Conservation (phyloP, 2,797 vertebrate species). For the Melanotaenia parkinsoni region DNA sequence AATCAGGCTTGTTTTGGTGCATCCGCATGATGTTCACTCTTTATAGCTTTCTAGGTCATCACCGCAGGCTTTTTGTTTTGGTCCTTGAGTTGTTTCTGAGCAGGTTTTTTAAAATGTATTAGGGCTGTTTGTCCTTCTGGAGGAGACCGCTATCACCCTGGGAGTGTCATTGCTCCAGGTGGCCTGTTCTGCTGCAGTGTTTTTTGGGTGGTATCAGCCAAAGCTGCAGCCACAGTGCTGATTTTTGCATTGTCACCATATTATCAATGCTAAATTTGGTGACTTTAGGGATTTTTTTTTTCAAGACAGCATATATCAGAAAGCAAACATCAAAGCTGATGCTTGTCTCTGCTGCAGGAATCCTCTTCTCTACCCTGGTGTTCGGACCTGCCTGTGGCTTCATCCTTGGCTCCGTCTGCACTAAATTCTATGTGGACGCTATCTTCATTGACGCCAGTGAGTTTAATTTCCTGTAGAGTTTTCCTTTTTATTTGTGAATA, state of each 20-base stretch:
- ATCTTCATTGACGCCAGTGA: conserved; percentile 96
- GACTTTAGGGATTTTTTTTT: neutral
- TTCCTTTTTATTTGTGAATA: neutral
- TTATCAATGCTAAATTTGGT: neutral
- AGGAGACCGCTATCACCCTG: neutral
- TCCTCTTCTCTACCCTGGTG: conserved; percentile 97
- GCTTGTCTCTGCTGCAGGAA: conserved; percentile 83
- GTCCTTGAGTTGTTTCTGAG: neutral
- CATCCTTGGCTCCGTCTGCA: conserved; percentile 98
- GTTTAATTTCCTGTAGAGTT: conserved; percentile 43
- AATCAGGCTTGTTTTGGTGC: neutral
- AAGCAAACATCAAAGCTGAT: neutral
- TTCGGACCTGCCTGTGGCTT: conserved; percentile 98
- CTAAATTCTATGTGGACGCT: conserved; percentile 97
- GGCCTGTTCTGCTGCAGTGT: neutral
- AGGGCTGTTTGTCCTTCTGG: neutral
- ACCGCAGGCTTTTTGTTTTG: neutral
- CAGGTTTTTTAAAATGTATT: neutral
- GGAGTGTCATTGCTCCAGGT: neutral
- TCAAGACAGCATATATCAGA: neutral
- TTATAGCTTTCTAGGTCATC: neutral
- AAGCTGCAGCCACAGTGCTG: neutral
- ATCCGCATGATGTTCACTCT: neutral
- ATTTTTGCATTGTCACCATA: neutral
- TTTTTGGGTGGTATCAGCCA: neutral